A percentile compares a stretch with the other conserved stretches of the same genome.
Evolutionary conservation across 2,797 vertebrate species (phyloP).

Genomic region (Echeneis naucrates): DNA sequence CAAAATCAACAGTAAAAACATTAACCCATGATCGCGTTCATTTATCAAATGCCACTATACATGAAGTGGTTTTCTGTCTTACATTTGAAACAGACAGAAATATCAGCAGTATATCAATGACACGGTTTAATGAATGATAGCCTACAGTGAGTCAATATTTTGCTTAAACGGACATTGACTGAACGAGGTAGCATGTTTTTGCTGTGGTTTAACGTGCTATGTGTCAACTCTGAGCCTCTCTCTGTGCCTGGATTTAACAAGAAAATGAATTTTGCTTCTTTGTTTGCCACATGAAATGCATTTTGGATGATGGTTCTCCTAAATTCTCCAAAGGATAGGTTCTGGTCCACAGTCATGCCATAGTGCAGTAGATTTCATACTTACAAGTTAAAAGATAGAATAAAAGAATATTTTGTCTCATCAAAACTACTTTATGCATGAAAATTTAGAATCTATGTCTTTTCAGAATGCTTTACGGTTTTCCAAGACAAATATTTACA

Average conservation of each 20-base stretch:
- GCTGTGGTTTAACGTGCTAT: constrained; percentile 23
- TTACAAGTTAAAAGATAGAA: constrained; percentile 16
- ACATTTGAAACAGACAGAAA: constrained; percentile 26
- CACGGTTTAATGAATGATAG: constrained; percentile 14
- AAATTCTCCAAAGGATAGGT: constrained; percentile 20
- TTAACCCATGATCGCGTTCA: neutral
- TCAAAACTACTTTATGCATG: neutral
- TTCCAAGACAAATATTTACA: constrained; percentile 7
- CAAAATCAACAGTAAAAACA: constrained; percentile 8
- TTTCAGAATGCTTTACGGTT: constrained; percentile 10
- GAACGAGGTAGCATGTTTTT: constrained; percentile 25
- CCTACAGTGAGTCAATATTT: constrained; percentile 18
- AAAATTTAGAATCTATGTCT: constrained; percentile 5
- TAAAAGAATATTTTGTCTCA: neutral
- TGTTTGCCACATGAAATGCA: constrained; percentile 15
- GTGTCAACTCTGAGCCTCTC: neutral
- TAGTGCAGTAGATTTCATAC: constrained; percentile 25
- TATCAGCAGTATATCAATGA: neutral
- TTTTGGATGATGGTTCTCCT: constrained; percentile 3
- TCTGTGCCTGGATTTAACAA: neutral
- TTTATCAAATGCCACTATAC: neutral
- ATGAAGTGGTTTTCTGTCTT: constrained; percentile 3
- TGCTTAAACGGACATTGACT: constrained; percentile 19
- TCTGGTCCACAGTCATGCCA: constrained; percentile 16
- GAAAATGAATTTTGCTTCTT: constrained; percentile 4